phyloP scores from a whole-genome alignment of 2,888 invertebrate genomes.

The Drosophila melanocephala region DNA sequence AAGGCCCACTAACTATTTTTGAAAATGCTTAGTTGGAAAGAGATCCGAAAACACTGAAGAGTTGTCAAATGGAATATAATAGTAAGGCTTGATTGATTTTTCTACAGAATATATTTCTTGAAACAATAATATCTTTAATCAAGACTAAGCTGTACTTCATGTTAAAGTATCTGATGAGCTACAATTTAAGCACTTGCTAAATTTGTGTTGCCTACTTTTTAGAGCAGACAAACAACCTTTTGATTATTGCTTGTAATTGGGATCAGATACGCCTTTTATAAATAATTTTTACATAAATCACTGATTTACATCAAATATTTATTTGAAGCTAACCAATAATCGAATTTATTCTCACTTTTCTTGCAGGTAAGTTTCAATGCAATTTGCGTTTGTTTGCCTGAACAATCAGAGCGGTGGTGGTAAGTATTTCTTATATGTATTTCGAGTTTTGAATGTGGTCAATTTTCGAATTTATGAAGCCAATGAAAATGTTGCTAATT shows the following conservation, averaged over 20 bases:
- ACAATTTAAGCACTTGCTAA: neutral
- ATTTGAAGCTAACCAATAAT: constrained; percentile 31
- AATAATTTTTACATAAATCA: constrained; percentile 41
- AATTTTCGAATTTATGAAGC: constrained; percentile 60
- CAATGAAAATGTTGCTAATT: constrained; percentile 74
- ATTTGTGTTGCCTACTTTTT: constrained; percentile 33
- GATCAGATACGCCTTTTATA: neutral
- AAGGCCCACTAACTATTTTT: neutral
- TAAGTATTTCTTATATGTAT: constrained; percentile 58
- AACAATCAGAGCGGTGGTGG: constrained; percentile 26
- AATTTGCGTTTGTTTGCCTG: constrained; percentile 24
- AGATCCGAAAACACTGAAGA: neutral
- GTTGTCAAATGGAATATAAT: neutral
- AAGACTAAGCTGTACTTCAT: neutral
- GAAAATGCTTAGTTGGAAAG: neutral
- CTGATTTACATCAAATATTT: constrained; percentile 19
- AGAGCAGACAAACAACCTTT: neutral
- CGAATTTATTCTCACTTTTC: constrained; percentile 26
- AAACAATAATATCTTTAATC: neutral
- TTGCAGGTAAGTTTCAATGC: constrained; percentile 67
- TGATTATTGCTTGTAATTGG: constrained; percentile 1
- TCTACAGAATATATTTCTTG: neutral
- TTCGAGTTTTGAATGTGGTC: constrained; percentile 11
- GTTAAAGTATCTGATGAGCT: too few relatives aligned
- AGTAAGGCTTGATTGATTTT: neutral